phyloP scores from a whole-genome alignment of 2,888 invertebrate species.

The Eledona agricola region DNA sequence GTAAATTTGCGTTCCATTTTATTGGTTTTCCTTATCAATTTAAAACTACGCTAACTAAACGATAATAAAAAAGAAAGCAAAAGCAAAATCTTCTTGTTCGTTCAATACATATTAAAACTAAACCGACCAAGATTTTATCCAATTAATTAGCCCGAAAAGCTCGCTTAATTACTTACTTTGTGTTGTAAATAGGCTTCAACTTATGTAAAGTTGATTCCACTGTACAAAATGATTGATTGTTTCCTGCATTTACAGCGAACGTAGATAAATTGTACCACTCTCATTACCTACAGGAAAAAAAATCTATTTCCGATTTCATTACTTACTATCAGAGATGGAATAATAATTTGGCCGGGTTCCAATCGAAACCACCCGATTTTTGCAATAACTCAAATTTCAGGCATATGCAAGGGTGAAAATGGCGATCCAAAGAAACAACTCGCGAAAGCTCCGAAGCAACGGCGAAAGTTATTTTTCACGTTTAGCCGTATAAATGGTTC shows the following conservation, averaged over 20 bases:
- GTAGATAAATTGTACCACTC: conserved; percentile 17
- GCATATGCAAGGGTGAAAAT: conserved; percentile 21
- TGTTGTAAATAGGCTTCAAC: conserved; percentile 17
- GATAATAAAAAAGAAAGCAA: too few relatives aligned
- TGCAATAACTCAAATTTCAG: conserved; percentile 21
- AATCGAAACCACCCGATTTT: conserved; percentile 14
- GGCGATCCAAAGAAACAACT: too few relatives aligned
- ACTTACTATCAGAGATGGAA: conserved; percentile 5
- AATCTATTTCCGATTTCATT: conserved; percentile 16
- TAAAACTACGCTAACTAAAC: too few relatives aligned
- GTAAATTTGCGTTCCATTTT: too few relatives aligned
- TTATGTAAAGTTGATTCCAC: conserved; percentile 13
- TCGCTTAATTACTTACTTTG: conserved; percentile 17
- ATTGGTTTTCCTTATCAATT: too few relatives aligned
- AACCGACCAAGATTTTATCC: conserved; percentile 2
- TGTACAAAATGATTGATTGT: conserved; percentile 25
- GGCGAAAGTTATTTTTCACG: too few relatives aligned
- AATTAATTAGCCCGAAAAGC: conserved; percentile 16
- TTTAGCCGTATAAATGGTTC: too few relatives aligned
- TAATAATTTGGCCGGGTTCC: conserved; percentile 28
- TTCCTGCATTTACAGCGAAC: conserved; percentile 12
- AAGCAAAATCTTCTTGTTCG: too few relatives aligned
- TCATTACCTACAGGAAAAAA: conserved; percentile 3
- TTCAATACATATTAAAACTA: conserved; percentile 4
- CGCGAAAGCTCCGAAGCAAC: too few relatives aligned